Conservation (phyloP, 2,113 vertebrate genomes). For the Clarias magur region DNA sequence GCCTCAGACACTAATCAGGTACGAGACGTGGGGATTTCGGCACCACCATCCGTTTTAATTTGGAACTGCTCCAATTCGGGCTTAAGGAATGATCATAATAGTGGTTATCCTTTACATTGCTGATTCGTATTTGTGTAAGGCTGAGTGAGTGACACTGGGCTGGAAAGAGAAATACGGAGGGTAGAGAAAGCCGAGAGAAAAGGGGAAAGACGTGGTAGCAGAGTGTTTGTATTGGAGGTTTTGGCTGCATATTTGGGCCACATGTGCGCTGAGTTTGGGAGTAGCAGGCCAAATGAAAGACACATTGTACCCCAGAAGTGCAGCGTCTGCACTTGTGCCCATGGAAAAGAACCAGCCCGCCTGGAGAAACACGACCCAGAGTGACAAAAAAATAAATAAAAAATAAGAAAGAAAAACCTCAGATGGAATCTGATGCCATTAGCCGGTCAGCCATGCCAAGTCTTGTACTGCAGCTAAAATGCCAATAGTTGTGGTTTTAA, state of each 20-base stretch:
- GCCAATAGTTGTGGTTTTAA: constrained; percentile 25
- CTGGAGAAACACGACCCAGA: constrained; percentile 56
- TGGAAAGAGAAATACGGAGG: constrained; percentile 18
- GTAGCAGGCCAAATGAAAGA: constrained; percentile 71
- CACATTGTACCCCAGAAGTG: constrained; percentile 72
- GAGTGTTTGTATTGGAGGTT: constrained; percentile 71
- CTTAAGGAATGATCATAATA: constrained; percentile 8
- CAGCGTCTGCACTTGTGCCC: constrained; percentile 72
- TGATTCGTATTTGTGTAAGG: constrained; percentile 28
- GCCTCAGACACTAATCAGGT: constrained; percentile 36
- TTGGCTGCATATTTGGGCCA: constrained; percentile 74
- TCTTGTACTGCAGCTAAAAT: constrained; percentile 30
- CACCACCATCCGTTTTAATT: constrained; percentile 24
- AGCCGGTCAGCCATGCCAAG: constrained; percentile 40
- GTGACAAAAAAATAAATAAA: constrained; percentile 41
- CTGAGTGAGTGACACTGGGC: not conserved
- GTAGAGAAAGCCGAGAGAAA: constrained; percentile 18
- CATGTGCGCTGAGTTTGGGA: constrained; percentile 73
- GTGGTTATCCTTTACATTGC: not conserved
- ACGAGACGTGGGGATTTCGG: constrained; percentile 2
- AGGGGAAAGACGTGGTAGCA: constrained; percentile 58
- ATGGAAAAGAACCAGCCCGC: constrained; percentile 63
- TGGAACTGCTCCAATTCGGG: not conserved
- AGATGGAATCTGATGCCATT: constrained; percentile 47
- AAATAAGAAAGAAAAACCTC: not conserved